phyloP scores from a whole-genome alignment of 2,113 vertebrate genomes.

The Malurus melanocephalus region DNA sequence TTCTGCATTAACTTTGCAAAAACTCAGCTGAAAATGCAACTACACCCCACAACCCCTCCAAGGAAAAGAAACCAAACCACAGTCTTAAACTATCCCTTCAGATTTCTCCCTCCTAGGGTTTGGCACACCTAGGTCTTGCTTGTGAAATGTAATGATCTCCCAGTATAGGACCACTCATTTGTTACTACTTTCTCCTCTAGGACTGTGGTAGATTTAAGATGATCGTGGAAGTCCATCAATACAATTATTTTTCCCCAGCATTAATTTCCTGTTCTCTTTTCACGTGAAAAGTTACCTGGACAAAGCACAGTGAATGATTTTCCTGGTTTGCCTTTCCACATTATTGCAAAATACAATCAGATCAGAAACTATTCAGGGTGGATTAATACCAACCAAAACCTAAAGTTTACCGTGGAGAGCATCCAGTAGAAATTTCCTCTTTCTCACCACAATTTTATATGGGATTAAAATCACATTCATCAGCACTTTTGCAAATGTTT shows the following conservation, averaged over 20 bases:
- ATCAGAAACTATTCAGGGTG: not conserved
- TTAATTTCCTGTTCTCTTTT: conserved; percentile 33
- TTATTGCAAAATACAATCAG: conserved; percentile 5
- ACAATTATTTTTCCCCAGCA: not conserved
- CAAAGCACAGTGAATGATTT: not conserved
- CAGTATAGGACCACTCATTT: not conserved
- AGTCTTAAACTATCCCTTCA: not conserved
- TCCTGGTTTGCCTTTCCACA: not conserved
- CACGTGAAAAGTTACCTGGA: not conserved
- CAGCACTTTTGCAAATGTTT: conserved; percentile 41
- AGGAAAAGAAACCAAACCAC: not conserved
- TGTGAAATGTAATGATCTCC: not conserved
- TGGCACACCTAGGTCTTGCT: not conserved
- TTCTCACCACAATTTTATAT: conserved; percentile 54
- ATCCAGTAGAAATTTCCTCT: conserved; percentile 58
- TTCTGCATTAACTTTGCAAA: not conserved
- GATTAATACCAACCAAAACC: not conserved
- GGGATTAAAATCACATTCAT: conserved; percentile 47
- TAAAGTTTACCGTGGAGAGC: conserved; percentile 28
- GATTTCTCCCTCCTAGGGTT: not conserved
- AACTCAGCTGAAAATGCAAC: not conserved
- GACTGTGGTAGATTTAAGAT: not conserved
- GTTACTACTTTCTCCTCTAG: not conserved
- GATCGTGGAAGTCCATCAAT: not conserved
- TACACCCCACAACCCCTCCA: not conserved